Conservation (phyloP, 2,888 invertebrate species). For the Eupithecia inturbata region DNA sequence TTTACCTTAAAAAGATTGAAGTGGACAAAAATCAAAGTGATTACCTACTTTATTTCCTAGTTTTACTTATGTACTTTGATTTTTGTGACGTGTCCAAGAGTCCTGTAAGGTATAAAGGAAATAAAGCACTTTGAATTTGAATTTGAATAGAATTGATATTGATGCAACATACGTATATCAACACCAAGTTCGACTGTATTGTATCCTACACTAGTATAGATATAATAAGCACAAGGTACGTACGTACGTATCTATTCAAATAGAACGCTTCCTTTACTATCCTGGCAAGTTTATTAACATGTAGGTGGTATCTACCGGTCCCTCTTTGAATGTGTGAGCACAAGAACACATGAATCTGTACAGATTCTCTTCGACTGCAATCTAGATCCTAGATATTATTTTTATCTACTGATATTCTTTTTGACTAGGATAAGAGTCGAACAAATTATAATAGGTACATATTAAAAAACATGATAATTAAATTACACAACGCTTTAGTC, state of each 20-base stretch:
- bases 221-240: background rate
- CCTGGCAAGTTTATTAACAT: slow-evolving; percentile 16
- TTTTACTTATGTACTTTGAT: no score
- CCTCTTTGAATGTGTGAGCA: slow-evolving; percentile 27
- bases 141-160: background rate
- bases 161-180: background rate
- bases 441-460: no score
- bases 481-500: no score
- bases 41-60: no score
- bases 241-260: slow-evolving; percentile 19
- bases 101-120: no score
- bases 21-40: no score
- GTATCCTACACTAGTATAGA: background rate
- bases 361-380: background rate
- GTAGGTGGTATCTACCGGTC: slow-evolving; percentile 21
- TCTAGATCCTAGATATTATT: background rate
- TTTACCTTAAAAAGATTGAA: no score
- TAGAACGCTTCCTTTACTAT: slow-evolving; percentile 22
- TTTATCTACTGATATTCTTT: no score
- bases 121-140: no score
- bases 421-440: no score
- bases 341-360: slow-evolving; percentile 2
- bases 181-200: background rate
- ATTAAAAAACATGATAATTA: no score
- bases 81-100: no score